phyloP scores from a whole-genome alignment of 2,888 invertebrate genomes.

The Phaonia tiefii region DNA sequence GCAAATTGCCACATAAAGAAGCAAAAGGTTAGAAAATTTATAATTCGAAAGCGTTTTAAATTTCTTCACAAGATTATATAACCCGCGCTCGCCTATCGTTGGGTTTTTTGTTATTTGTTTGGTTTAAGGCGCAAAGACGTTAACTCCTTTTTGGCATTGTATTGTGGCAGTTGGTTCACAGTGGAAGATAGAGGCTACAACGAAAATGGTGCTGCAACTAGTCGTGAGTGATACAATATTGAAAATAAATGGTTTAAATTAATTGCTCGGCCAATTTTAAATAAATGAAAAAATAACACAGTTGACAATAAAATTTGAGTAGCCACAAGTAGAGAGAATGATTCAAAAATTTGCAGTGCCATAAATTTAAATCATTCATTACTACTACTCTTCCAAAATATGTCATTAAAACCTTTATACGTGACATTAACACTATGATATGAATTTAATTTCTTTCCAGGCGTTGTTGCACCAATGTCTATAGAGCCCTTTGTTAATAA shows the following conservation, averaged over 20 bases:
- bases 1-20: conserved; percentile 29
- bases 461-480: conserved; percentile 5
- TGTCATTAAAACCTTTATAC: conserved; percentile 60
- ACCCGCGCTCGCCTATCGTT: conserved; percentile 35
- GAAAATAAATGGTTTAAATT: no score
- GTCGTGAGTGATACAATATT: no score
- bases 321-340: conserved; percentile 8
- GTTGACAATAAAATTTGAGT: conserved; percentile 53
- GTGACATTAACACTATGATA: conserved; percentile 57
- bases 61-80: conserved; percentile 64
- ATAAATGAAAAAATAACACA: conserved; percentile 46
- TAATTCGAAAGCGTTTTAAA: conserved; percentile 67
- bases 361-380: conserved; percentile 57
- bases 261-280: no score
- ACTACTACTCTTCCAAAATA: background rate
- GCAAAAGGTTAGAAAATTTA: conserved; percentile 67
- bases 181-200: no score
- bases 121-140: background rate
- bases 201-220: no score
- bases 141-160: no score
- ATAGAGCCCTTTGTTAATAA: no score
- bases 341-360: background rate
- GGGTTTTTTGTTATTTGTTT: no score
- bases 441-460: conserved; percentile 43
- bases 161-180: no score